phyloP scores from a whole-genome alignment of 2,797 vertebrate species.

The Oreortyx pictus region DNA sequence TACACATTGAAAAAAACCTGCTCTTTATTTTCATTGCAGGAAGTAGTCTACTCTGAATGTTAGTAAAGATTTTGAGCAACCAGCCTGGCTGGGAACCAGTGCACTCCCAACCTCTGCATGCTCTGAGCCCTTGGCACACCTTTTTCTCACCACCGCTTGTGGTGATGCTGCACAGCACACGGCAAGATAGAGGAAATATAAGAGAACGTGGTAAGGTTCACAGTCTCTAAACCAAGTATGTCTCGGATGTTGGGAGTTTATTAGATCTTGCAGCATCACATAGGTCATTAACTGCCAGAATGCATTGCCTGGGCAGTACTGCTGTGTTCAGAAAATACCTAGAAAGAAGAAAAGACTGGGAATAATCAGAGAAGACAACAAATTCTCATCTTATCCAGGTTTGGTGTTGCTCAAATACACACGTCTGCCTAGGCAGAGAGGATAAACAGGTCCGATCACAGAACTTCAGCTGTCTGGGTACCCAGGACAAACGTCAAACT shows the following conservation, averaged over 20 bases:
- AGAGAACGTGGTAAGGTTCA: neutral
- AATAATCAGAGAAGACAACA: neutral
- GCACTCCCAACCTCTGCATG: neutral
- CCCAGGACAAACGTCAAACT: neutral
- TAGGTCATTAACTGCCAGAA: neutral
- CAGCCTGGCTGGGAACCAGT: neutral
- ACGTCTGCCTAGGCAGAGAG: neutral
- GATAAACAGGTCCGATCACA: neutral
- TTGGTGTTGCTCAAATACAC: neutral
- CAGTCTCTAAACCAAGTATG: neutral
- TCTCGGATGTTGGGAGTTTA: neutral
- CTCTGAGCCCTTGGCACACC: neutral
- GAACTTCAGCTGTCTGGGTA: neutral
- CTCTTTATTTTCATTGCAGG: slow-evolving; percentile 28
- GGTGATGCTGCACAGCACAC: neutral
- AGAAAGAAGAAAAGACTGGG: neutral
- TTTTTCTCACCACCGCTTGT: too few species aligned
- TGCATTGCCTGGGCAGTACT: neutral
- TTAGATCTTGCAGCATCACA: neutral
- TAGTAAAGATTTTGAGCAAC: slow-evolving; percentile 31
- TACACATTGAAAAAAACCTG: neutral
- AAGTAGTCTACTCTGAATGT: neutral
- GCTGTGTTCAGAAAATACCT: neutral
- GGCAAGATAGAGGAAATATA: neutral
- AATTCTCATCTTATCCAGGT: neutral